Base-by-base conservation (phyloP, 2,888 invertebrate species). In the Electrophaes corylata region DNA sequence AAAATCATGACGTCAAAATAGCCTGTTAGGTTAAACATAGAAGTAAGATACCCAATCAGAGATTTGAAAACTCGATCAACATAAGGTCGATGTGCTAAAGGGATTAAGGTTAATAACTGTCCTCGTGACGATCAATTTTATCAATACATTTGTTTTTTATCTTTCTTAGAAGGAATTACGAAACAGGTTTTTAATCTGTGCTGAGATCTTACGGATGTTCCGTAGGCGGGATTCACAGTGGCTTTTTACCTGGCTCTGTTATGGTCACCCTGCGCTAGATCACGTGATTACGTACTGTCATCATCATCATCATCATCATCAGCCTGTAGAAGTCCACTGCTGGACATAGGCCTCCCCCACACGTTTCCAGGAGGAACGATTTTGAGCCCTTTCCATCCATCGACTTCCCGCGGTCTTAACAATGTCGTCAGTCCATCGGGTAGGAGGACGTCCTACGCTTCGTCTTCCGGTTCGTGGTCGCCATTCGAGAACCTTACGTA, bases 61-160 rank as follows among this genome's bases (percentile, higher is more conserved):
- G 26, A 29, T 23, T 47, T 5, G 48, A 49, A 45, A 53, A 23
- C 31, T 16, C 31, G 45, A 45, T 39, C 51, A 43, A 16, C 71
- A 57, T 83, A 84, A 88, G 86, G 85, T 81, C 80, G 77, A 75
- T 79, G 78, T 84, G 83, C 84, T 81, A 79, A 70, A 83, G 79
- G 84, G 83, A 85, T 85, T 83, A 79, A 79, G 84, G 84, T 77
- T 84, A 86, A 86, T 82, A 78, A 80, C 76, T 76, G 76, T 78
- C 77, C 75, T 76, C 76, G 71, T 72, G 71, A 75, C 72, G 71
- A 66, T 72, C 57, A 77, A 84, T 79, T 74, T 62, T 61, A 83
- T 82, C 81, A 64, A 72, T 79, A 79, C 80, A 84, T 85, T 86
- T 84, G 78, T 62, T 57, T 60, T 60, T 74, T 72, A 79, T 76